Evolutionary conservation across 2,113 vertebrate species (phyloP).

Genomic region (Hippocampus mohnikei): DNA sequence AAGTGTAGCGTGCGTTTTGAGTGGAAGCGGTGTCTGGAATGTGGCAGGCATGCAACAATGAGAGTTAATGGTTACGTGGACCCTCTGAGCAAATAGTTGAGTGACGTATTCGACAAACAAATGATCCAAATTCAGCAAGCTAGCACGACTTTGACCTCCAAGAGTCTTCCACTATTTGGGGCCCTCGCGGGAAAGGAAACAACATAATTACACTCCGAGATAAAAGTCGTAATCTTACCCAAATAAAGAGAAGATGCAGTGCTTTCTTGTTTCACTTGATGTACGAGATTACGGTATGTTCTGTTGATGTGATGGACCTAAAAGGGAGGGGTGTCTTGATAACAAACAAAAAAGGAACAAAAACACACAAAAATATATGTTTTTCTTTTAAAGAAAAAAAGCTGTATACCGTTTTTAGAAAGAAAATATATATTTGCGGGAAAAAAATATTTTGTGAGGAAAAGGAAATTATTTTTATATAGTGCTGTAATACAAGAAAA

Average conservation of each 20-base stretch:
- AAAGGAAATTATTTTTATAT: too few relatives aligned
- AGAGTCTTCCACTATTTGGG: background rate
- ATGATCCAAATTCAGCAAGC: background rate
- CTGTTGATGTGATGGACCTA: background rate
- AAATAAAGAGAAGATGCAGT: background rate
- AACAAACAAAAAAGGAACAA: too few relatives aligned
- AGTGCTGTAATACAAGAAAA: too few relatives aligned
- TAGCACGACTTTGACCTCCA: background rate
- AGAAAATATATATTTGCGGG: too few relatives aligned
- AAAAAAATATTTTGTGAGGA: too few relatives aligned
- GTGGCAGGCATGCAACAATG: background rate
- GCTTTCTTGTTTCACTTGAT: background rate
- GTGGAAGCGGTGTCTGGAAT: background rate
- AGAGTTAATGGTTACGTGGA: background rate
- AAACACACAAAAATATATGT: too few relatives aligned
- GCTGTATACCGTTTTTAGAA: too few relatives aligned
- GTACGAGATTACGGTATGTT: background rate
- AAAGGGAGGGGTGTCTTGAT: background rate
- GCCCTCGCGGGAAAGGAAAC: background rate
- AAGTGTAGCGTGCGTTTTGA: background rate
- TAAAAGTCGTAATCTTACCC: background rate
- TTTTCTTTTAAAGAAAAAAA: too few relatives aligned
- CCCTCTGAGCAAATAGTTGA: background rate
- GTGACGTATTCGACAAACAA: background rate
- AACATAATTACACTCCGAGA: background rate